A percentile compares a stretch with the other conserved stretches of the same genome.
These are phyloP conservation scores for Creontiades dilutus DNA, from an alignment of 2,888 invertebrate genomes.

Conservation along the genomic window DNA sequence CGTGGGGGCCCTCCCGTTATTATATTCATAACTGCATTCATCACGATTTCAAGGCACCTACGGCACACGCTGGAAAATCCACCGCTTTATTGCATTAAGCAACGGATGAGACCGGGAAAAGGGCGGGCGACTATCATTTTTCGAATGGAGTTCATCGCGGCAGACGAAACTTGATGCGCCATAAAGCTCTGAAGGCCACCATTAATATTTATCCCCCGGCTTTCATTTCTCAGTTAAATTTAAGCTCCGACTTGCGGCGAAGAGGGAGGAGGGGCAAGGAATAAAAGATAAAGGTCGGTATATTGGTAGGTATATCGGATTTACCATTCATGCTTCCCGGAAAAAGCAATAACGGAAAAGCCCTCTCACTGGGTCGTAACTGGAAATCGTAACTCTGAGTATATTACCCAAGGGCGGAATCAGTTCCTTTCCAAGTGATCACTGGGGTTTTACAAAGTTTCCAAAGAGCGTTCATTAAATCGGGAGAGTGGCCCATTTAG, in stretches of 20 bases:
- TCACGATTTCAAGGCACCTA: not conserved
- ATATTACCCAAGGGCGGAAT: conserved; percentile 21
- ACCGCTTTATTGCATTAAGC: conserved; percentile 16
- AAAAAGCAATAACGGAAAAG: conserved; percentile 3
- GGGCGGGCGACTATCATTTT: not conserved
- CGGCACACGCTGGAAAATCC: conserved; percentile 3
- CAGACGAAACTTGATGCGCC: conserved; percentile 37
- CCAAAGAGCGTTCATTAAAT: not conserved
- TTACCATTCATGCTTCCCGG: conserved; percentile 26
- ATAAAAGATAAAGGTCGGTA: conserved; percentile 33
- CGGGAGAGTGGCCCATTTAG: too few species aligned
- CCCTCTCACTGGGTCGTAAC: conserved; percentile 3
- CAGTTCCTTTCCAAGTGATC: conserved; percentile 16
- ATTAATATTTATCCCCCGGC: conserved; percentile 28
- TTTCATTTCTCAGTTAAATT: conserved; percentile 32
- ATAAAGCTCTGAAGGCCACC: conserved; percentile 17
- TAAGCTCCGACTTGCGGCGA: not conserved
- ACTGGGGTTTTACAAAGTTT: not conserved
- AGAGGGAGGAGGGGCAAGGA: not conserved
- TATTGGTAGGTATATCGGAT: conserved; percentile 33
- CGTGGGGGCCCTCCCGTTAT: not conserved
- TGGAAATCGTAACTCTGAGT: not conserved
- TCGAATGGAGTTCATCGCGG: conserved; percentile 1
- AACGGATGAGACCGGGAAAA: not conserved
- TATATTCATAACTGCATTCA: conserved; percentile 18